Percentiles rank a stretch among this genome's conserved stretches.
These are phyloP conservation scores for Cosmia pyralina DNA, from an alignment of 2,888 invertebrate genomes.

Conservation along the genomic window DNA sequence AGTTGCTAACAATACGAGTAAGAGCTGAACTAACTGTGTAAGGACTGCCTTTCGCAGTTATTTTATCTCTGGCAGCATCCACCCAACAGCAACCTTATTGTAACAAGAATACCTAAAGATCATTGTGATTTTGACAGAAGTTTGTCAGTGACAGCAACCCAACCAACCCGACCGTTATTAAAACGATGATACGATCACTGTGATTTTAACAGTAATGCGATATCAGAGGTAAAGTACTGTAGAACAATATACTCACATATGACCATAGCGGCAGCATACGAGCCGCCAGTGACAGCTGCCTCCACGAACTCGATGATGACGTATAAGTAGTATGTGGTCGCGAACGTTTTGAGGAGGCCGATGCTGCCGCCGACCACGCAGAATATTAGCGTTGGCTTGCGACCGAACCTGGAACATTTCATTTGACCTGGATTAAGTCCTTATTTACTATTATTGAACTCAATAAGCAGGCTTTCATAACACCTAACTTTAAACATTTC, in stretches of 20 bases:
- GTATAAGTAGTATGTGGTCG: constrained; percentile 77
- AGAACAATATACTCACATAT: constrained; percentile 72
- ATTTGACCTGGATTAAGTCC: not conserved
- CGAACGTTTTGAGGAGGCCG: constrained; percentile 80
- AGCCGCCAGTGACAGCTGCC: constrained; percentile 77
- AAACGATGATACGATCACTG: not conserved
- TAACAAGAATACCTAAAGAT: too few relatives aligned
- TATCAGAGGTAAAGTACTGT: not conserved
- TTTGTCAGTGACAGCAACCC: not conserved
- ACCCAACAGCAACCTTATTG: not conserved
- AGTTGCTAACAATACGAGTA: not conserved
- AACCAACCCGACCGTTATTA: not conserved
- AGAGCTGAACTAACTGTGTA: not conserved
- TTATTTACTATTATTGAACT: too few relatives aligned
- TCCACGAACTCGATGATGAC: constrained; percentile 79
- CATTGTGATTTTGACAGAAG: not conserved
- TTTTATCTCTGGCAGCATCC: not conserved
- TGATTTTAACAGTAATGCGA: not conserved
- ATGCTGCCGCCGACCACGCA: constrained; percentile 75
- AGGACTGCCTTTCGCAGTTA: not conserved
- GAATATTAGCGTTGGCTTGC: constrained; percentile 78
- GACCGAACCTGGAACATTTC: constrained; percentile 77
- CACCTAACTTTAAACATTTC: too few relatives aligned
- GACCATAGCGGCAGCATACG: constrained; percentile 77
- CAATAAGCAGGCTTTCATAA: not conserved